These are phyloP conservation scores for Drosophila arizonae DNA, from an alignment of 1,140 invertebrate species.

Conservation along the genomic window DNA sequence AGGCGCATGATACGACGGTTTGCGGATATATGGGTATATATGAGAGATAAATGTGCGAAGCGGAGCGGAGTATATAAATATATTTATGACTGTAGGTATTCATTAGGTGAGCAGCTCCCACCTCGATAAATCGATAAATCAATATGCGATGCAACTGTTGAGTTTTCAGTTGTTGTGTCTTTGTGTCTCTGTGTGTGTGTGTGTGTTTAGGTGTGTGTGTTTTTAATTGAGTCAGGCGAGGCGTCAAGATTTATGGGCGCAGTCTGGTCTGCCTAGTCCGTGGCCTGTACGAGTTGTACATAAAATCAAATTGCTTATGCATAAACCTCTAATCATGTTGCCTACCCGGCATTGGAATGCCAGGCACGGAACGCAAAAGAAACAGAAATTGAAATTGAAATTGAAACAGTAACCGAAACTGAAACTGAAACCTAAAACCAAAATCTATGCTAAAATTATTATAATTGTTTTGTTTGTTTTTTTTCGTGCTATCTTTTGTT, in stretches of 20 bases:
- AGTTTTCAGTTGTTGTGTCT: conserved; percentile 12
- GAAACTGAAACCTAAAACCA: conserved; percentile 40
- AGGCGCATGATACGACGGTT: conserved; percentile 41
- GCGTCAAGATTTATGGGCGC: conserved; percentile 58
- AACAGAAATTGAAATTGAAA: conserved; percentile 27
- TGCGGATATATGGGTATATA: conserved; percentile 20
- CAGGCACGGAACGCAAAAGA: conserved; percentile 48
- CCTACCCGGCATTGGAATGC: conserved; percentile 53
- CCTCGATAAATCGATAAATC: conserved; percentile 40
- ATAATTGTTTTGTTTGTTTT: background rate
- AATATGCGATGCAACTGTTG: conserved; percentile 30
- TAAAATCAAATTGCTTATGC: conserved; percentile 62
- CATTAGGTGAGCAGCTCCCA: conserved; percentile 36
- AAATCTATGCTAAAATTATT: conserved; percentile 18
- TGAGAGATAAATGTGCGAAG: background rate
- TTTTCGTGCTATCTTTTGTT: background rate
- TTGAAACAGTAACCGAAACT: conserved; percentile 28
- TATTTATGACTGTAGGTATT: conserved; percentile 12
- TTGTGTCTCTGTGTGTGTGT: background rate
- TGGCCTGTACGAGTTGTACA: conserved; percentile 33
- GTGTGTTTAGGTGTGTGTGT: background rate
- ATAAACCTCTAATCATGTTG: conserved; percentile 38
- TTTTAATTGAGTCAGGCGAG: conserved; percentile 46
- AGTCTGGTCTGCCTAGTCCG: conserved; percentile 28
- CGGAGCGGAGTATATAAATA: background rate